Conservation (phyloP, 1,140 invertebrate species). For the Pseudomyrmex dendroicus region DNA sequence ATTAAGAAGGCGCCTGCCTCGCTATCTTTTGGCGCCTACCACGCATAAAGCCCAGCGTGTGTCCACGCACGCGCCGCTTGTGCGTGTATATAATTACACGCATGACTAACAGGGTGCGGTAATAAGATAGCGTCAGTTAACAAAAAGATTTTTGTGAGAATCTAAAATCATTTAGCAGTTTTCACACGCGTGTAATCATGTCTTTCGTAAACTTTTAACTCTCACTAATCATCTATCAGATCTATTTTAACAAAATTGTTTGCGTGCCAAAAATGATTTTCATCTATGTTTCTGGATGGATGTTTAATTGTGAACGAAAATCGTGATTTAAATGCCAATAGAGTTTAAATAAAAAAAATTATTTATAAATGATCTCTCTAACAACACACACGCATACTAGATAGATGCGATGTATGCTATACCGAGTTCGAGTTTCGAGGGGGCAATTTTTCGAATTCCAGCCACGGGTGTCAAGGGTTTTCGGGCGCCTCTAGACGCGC, state of each 20-base stretch:
- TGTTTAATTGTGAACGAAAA: too few relatives aligned
- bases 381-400: background rate
- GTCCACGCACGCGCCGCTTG: conserved; percentile 61
- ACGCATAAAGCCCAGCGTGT: conserved; percentile 49
- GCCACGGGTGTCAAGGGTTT: conserved; percentile 73
- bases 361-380: too few relatives aligned
- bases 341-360: too few relatives aligned
- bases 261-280: background rate
- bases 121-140: conserved; percentile 47
- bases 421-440: conserved; percentile 25
- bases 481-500: conserved; percentile 69
- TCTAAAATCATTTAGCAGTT: background rate
- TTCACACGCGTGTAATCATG: background rate
- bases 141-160: conserved; percentile 1
- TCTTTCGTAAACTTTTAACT: too few relatives aligned
- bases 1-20: conserved; percentile 80
- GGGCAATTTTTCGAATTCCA: conserved; percentile 62
- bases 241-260: too few relatives aligned
- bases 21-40: conserved; percentile 83
- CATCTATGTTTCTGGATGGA: background rate
- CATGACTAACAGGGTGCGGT: conserved; percentile 25
- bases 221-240: too few relatives aligned
- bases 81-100: conserved; percentile 58
- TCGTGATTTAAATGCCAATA: too few relatives aligned
- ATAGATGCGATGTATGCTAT: background rate